Evolutionary conservation across 2,888 invertebrate genomes (phyloP).

Genomic region (Xanthorhoe designata): DNA sequence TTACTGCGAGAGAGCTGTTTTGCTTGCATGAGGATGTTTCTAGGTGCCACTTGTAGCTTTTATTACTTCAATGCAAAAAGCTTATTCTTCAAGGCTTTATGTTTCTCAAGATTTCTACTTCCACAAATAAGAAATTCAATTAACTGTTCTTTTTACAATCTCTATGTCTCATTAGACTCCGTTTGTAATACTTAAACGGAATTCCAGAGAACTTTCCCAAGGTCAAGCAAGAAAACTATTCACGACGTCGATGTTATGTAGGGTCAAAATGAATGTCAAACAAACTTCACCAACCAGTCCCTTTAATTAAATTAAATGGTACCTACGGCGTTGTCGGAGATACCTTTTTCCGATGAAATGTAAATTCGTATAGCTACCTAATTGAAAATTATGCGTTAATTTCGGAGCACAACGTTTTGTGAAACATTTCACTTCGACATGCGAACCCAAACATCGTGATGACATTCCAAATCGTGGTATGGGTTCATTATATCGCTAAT

Average conservation of each 20-base stretch:
- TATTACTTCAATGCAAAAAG: neutral
- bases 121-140: neutral
- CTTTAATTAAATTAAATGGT: neutral
- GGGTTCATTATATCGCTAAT: constrained; percentile 22
- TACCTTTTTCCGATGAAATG: constrained; percentile 1
- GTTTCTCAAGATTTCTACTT: neutral
- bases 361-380: neutral
- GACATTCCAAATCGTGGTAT: constrained; percentile 14
- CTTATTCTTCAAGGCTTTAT: neutral
- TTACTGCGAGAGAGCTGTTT: constrained; percentile 7
- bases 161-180: neutral
- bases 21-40: neutral
- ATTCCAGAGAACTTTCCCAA: neutral
- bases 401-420: neutral
- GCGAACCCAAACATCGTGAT: constrained; percentile 13
- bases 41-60: neutral
- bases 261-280: neutral
- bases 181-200: neutral
- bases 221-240: too few relatives aligned
- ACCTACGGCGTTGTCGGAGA: neutral
- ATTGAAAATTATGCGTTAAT: neutral
- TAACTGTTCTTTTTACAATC: neutral
- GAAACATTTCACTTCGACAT: constrained; percentile 14
- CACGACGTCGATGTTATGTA: too few relatives aligned
- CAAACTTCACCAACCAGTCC: neutral